A percentile compares a stretch with the other conserved stretches of the same genome.
phyloP scores from a whole-genome alignment of 2,113 vertebrate species.

The Caranx melampygus region DNA sequence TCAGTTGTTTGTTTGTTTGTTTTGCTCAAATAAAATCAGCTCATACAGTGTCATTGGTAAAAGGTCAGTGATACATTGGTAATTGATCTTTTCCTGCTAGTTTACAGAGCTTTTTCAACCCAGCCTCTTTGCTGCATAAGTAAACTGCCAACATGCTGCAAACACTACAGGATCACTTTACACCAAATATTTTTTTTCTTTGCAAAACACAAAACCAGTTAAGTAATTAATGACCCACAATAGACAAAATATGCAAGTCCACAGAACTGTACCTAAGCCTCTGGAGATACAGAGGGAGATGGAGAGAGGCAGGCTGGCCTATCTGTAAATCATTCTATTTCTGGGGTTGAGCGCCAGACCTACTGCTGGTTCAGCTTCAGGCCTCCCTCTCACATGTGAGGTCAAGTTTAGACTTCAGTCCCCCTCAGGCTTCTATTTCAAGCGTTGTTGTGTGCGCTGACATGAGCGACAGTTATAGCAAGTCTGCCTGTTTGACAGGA shows the following conservation, averaged over 20 bases:
- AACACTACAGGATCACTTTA: neutral
- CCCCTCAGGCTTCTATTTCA: conserved; percentile 38
- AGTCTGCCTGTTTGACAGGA: conserved; percentile 19
- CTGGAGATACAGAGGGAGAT: conserved; percentile 22
- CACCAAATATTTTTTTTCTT: neutral
- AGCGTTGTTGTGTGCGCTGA: conserved; percentile 16
- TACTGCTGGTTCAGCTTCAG: conserved; percentile 53
- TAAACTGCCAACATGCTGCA: neutral
- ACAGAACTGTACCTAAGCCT: conserved; percentile 3
- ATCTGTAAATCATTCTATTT: conserved; percentile 60
- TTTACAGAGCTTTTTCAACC: neutral
- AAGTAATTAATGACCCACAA: neutral
- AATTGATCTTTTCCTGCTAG: too few species aligned
- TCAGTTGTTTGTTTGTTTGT: neutral
- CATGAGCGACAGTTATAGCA: conserved; percentile 12
- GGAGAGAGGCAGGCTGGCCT: conserved; percentile 11
- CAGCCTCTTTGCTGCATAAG: neutral
- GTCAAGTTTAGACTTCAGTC: conserved; percentile 45
- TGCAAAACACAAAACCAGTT: neutral
- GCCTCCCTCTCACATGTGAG: conserved; percentile 26
- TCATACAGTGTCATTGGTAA: neutral
- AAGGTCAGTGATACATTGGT: too few species aligned
- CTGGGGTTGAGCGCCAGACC: conserved; percentile 44
- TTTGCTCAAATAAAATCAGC: conserved; percentile 3
- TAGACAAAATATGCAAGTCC: neutral